Evolutionary conservation across 2,797 vertebrate genomes (phyloP).

Genomic region (Lithobates pipiens): DNA sequence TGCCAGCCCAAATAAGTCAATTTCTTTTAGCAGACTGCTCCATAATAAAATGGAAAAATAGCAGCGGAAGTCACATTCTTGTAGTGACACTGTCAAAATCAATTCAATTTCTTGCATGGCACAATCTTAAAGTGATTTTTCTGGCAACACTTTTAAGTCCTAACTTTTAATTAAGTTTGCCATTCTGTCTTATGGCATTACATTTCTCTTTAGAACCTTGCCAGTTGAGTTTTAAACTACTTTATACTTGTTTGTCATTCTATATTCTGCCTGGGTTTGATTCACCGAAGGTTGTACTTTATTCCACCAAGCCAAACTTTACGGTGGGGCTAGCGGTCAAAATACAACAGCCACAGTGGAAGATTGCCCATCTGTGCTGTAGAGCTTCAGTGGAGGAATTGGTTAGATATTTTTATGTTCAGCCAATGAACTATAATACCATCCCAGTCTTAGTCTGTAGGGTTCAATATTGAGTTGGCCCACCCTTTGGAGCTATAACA

Average conservation of each 20-base stretch:
- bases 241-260: not conserved
- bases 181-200: constrained; percentile 37
- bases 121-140: constrained; percentile 30
- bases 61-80: constrained; percentile 26
- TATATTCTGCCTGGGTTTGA: too few relatives aligned
- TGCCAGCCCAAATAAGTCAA: constrained; percentile 52
- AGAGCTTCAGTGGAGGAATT: too few relatives aligned
- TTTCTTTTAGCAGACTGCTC: constrained; percentile 33
- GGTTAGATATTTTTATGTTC: too few relatives aligned
- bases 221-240: not conserved
- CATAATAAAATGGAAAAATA: constrained; percentile 15
- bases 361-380: too few relatives aligned
- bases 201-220: constrained; percentile 21
- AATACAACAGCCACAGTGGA: too few relatives aligned
- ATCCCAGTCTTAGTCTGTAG: too few relatives aligned
- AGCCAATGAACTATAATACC: too few relatives aligned
- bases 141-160: constrained; percentile 24
- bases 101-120: constrained; percentile 19
- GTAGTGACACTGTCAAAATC: constrained; percentile 20
- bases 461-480: too few relatives aligned
- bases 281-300: too few relatives aligned
- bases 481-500: too few relatives aligned
- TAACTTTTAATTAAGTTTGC: constrained; percentile 30
- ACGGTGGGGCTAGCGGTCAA: too few relatives aligned
- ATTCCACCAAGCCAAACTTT: too few relatives aligned